Evolutionary conservation across 2,113 vertebrate species (phyloP), one percentile per base, ranked within the genome.

Genomic region (Brachirus orientalis): DNA sequence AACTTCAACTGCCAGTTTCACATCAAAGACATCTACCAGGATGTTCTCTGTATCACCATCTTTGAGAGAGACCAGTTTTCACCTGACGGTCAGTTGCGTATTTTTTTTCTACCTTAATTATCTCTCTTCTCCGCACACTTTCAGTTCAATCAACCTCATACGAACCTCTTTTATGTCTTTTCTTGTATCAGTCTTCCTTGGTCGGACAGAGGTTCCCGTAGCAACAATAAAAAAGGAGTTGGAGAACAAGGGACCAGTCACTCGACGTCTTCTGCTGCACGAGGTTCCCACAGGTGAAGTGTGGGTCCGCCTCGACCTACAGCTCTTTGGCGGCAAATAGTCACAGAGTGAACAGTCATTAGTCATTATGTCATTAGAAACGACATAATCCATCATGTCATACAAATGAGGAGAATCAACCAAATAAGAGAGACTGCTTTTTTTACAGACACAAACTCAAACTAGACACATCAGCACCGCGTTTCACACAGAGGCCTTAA

Each of bases 1-100:
- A 98, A 95, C 72, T 99, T 98, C 77, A 98, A 96, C 87, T 99
- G 98, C 87, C 97, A 99, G 91, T 99, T 99, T 88, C 95, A 98
- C 84, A 94, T 99, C 73, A 95, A 92, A 86, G 97, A 99, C 44
- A 84, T 99, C 1, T 94, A 98, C 80, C 97, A 99, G 82, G 97
- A 99, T 33, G 96, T 99, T 58, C 92, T 99, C 14, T 97, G 95
- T 66, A 96, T 99, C 87, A 96, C 97, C 60, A 90, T 99, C 90
- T 96, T 94, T 57, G 97, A 98, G 86, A 92, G 93, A 66, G 95
- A 97, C 80, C 97, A 94, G 77, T 98, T 99, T 83, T 95, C 95
- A 17, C 98, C 98, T 0, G 97, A 99, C 9, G 96, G 98, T 98
- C 79, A 88, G 95, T 73, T n/a, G n/a, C n/a, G 18, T 12, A 17